Evolutionary conservation across 2,797 vertebrate genomes (phyloP), one percentile per base, ranked within the genome.

Genomic region (Sarcoramphus papa): DNA sequence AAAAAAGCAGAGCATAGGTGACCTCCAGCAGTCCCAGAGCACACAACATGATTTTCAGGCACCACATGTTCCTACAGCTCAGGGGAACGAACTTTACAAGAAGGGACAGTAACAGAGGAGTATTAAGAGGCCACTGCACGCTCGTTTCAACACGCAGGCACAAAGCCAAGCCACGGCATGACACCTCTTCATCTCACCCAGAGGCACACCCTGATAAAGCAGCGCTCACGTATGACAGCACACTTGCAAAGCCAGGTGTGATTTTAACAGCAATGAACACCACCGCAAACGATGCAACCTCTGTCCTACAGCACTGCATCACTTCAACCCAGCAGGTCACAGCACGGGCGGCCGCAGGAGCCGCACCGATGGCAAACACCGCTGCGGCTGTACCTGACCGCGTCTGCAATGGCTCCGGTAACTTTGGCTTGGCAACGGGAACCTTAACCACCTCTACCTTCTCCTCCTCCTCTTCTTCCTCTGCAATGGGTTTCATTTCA

Each of bases 401-500:
- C 0, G 24, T 59, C 75, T 30, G 73, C 79, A 65, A 37, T 23
- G 11, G 85, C 80, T 97, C 93, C 60, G n/a, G 79, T 19, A 92
- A 35, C 90, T 92, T 85, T n/a, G 92, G 90, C 74, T 97, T 48
- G 48, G 77, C 43, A 91, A 90, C 47, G 3, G 96, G 95, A 85
- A 83, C 82, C 92, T 96, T 92, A 94, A 95, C 60, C 80, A 93
- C 88, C 93, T 95, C 93, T 95, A 95, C 88, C 37, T 96, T 94
- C 84, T 96, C 73, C 90, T 96, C 94, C 54, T 95, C 93, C 89
- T 97, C 95, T 72, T 97, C 96, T 78, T 97, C 94, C 88, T 97
- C 93, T 96, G 94, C 85, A 96, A 96, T 90, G 88, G 82, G 77
- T 79, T 93, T 97, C 95, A 95, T 97, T 94, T 95, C 81, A 97